Evolutionary conservation across 1,140 invertebrate species (phyloP).

Genomic region (Holotrichia oblita): DNA sequence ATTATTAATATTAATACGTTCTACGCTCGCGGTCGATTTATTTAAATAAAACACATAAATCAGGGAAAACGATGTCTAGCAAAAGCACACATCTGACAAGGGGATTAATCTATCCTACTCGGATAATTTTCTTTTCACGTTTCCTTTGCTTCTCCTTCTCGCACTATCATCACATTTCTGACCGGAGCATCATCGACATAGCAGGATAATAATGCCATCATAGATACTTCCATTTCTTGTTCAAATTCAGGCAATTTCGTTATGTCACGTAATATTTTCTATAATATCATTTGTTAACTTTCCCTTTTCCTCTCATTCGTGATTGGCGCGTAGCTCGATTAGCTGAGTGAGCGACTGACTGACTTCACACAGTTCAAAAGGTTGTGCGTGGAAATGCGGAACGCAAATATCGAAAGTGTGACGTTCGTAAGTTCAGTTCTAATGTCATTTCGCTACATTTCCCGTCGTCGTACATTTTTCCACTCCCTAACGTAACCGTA

Average conservation of each 20-base stretch:
- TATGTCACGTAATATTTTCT: conserved; percentile 6
- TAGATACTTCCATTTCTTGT: conserved; percentile 29
- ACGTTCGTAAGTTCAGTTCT: conserved; percentile 11
- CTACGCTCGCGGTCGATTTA: conserved; percentile 4
- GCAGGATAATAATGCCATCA: background rate
- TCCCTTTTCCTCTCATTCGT: background rate
- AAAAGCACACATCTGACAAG: conserved; percentile 13
- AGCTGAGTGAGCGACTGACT: conserved; percentile 5
- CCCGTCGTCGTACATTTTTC: conserved; percentile 6
- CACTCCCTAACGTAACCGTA: background rate
- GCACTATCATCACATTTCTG: background rate
- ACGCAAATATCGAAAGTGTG: conserved; percentile 28
- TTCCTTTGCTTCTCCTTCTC: conserved; percentile 6
- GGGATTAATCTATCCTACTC: conserved; percentile 9
- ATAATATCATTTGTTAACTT: conserved; percentile 21
- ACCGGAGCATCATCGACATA: background rate
- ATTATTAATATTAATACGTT: conserved; percentile 35
- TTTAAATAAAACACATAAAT: conserved; percentile 36
- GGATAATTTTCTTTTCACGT: conserved; percentile 4
- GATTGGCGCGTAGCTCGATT: conserved; percentile 22
- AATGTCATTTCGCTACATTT: conserved; percentile 30
- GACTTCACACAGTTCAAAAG: conserved; percentile 25
- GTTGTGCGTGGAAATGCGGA: conserved; percentile 11
- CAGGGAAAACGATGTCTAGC: conserved; percentile 5
- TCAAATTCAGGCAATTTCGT: conserved; percentile 2